Base-by-base conservation (phyloP, 2,888 invertebrate genomes). In the Cremastinae sp. region DNA sequence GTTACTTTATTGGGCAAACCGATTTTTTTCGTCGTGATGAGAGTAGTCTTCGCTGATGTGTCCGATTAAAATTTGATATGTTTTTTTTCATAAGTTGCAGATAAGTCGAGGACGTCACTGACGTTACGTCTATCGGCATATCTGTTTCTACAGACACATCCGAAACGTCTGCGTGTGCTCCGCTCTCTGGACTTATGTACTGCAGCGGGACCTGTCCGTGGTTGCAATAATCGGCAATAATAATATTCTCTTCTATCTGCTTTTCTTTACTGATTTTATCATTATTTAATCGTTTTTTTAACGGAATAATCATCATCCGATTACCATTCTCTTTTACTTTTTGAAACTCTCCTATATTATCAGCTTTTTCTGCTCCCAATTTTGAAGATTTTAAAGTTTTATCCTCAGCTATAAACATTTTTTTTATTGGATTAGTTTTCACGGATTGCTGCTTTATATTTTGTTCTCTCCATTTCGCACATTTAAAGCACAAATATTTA, bases 121-220 rank as follows among this genome's bases (percentile, higher is more conserved):
- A 36, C 5, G 70, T n/a, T 3, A 38, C 28, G 22, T 62, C 68
- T 14, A 51, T n/a, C 8, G 28, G n/a, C 2, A 22, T 0, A 10
- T 58, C 53, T 36, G 56, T 58, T 38, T 14, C 34, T 43, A n/a
- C 71, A 43, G 79, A 79, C 18, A 62, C 62, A 10, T 73, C 75
- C 7, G 79, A 79, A 3, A 79, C 41, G 20, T 79, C 79, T 1
- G 75, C 79, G 28, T 59, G 58, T 5, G 70, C 70, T 0, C 78
- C 75, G 22, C 74, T 79, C n/a, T 79, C 79, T 51, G 75, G 68
- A 43, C 72, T 79, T 4, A 41, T n/a, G 58, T 49, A 49, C n/a
- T n/a, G n/a, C 12, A 14, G 47, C 18, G 16, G 2, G 1, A 14
- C 38, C 10, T 41, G 38, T 0, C 22, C 34, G 3, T 18, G 1